A percentile compares a stretch with the other conserved stretches of the same genome.
Conservation (phyloP, 1,140 invertebrate species). For the Brachionus rubens region DNA sequence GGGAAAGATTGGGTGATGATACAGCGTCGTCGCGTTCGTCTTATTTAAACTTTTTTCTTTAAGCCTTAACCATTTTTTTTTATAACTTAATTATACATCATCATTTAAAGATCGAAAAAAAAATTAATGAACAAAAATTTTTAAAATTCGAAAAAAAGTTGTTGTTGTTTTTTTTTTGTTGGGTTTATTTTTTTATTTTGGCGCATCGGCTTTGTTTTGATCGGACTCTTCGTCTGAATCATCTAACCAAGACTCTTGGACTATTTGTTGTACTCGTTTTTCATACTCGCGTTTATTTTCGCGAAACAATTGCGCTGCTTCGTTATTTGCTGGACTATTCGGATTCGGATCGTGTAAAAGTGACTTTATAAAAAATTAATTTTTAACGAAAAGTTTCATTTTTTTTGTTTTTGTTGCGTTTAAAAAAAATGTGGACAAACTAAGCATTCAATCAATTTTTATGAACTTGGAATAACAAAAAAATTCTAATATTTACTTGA, state of each 20-base stretch:
- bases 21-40: neutral
- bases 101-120: conserved; percentile 34
- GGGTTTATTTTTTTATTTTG: conserved; percentile 18
- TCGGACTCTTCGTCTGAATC: conserved; percentile 44
- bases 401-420: conserved; percentile 51
- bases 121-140: neutral
- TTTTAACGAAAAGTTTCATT: conserved; percentile 54
- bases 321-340: conserved; percentile 90
- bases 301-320: conserved; percentile 91
- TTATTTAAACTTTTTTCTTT: neutral
- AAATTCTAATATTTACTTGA: conserved; percentile 61
- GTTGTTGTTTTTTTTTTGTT: neutral
- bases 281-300: conserved; percentile 91
- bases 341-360: conserved; percentile 92
- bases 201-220: conserved; percentile 24
- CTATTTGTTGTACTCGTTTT: conserved; percentile 90
- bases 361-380: too few species aligned
- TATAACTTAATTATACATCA: too few species aligned
- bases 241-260: conserved; percentile 85
- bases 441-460: neutral
- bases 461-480: neutral
- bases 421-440: conserved; percentile 15
- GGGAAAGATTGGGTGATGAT: too few species aligned
- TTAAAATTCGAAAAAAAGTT: conserved; percentile 13
- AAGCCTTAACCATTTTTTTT: neutral